Percentiles rank a stretch among this genome's conserved stretches.
phyloP scores from a whole-genome alignment of 1,140 invertebrate species.

The Hydropsyche tenuis region DNA sequence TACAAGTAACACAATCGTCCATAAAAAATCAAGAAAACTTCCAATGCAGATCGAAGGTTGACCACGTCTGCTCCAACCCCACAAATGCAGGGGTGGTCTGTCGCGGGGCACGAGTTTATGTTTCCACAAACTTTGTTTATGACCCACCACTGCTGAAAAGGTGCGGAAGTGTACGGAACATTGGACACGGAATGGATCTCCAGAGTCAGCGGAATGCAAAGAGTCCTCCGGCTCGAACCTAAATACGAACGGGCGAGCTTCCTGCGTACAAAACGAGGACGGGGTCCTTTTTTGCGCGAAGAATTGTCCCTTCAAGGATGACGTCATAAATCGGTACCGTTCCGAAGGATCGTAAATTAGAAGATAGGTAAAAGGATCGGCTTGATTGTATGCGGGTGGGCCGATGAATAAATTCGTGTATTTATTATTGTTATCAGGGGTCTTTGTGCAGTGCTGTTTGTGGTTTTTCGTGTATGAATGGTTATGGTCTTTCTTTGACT shows the following conservation, averaged over 20 bases:
- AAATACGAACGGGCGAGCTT: constrained; percentile 10
- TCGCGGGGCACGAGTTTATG: constrained; percentile 40
- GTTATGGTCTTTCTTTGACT: too few relatives aligned
- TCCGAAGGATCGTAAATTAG: too few relatives aligned
- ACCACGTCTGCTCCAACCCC: not conserved
- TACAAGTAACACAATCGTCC: too few relatives aligned
- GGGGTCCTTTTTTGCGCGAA: not conserved
- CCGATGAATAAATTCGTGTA: too few relatives aligned
- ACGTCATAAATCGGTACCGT: constrained; percentile 1
- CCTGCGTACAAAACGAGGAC: not conserved
- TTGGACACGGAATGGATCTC: constrained; percentile 46
- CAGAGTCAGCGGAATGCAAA: constrained; percentile 39
- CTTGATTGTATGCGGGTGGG: too few relatives aligned
- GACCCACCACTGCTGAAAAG: constrained; percentile 30
- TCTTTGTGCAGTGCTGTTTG: too few relatives aligned
- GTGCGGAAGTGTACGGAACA: constrained; percentile 49
- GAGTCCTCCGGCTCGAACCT: not conserved
- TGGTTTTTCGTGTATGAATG: too few relatives aligned
- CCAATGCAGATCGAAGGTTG: not conserved
- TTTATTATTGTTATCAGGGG: too few relatives aligned
- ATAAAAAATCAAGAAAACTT: too few relatives aligned
- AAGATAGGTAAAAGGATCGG: too few relatives aligned
- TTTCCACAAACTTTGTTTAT: constrained; percentile 49
- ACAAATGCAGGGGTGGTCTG: constrained; percentile 25
- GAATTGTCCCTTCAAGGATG: too few relatives aligned